Percentiles rank a stretch among this genome's conserved stretches.
Evolutionary conservation across 1,140 invertebrate species (phyloP).

Genomic region (Varroa destructor): DNA sequence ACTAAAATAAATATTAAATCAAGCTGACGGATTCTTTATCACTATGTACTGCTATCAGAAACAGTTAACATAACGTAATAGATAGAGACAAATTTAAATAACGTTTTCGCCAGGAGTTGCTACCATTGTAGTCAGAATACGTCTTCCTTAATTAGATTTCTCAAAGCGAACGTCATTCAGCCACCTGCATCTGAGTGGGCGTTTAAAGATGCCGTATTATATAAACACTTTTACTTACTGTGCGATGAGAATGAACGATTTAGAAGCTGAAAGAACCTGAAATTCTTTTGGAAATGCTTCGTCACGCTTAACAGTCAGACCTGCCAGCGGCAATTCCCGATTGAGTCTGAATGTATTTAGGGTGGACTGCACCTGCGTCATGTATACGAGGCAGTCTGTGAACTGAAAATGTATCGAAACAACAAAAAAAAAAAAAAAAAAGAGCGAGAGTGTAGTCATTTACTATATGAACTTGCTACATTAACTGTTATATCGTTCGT

Average conservation of each 20-base stretch:
- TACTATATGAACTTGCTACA: not conserved
- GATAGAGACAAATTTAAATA: too few species aligned
- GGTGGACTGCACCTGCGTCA: slow-evolving; percentile 41
- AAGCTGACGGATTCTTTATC: too few species aligned
- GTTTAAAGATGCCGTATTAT: too few species aligned
- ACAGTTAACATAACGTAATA: too few species aligned
- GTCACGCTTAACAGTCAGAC: slow-evolving; percentile 48
- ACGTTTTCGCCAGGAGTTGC: too few species aligned
- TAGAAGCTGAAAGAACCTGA: slow-evolving; percentile 48
- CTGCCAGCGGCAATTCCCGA: slow-evolving; percentile 49
- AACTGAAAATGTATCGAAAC: slow-evolving; percentile 45
- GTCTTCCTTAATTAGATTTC: too few species aligned
- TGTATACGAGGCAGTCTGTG: slow-evolving; percentile 55
- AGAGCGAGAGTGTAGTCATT: slow-evolving; percentile 8
- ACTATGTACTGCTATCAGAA: too few species aligned
- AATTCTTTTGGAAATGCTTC: slow-evolving; percentile 50
- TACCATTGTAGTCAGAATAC: too few species aligned
- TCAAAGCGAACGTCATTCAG: too few species aligned
- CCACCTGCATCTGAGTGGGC: too few species aligned
- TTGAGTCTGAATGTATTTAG: slow-evolving; percentile 45
- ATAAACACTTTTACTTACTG: slow-evolving; percentile 42
- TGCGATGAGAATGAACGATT: slow-evolving; percentile 55
- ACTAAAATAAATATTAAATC: too few species aligned
- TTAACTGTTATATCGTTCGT: too few species aligned
- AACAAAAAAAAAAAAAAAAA: slow-evolving; percentile 28